Evolutionary conservation across 2,888 invertebrate genomes (phyloP).

Genomic region (Pyrochroa serraticornis): DNA sequence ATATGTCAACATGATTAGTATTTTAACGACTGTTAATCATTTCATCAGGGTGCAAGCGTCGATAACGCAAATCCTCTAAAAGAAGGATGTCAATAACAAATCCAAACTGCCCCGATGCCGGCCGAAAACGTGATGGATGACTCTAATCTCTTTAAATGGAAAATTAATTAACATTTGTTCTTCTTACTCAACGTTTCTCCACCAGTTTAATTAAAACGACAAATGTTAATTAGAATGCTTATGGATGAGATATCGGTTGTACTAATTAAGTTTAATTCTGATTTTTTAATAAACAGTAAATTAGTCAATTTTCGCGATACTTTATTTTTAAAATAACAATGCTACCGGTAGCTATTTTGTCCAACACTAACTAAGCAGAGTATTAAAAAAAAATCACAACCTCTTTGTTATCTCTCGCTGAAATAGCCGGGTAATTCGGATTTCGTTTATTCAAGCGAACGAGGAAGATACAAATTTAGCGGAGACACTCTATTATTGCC

Average conservation of each 20-base stretch:
- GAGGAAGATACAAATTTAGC: constrained; percentile 16
- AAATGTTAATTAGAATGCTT: constrained; percentile 16
- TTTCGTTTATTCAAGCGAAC: constrained; percentile 21
- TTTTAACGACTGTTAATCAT: constrained; percentile 18
- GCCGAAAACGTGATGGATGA: constrained; percentile 32
- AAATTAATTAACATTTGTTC: constrained; percentile 37
- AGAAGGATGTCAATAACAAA: constrained; percentile 33
- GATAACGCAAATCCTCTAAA: constrained; percentile 25
- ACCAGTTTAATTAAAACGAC: constrained; percentile 5
- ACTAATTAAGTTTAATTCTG: not conserved
- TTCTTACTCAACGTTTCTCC: constrained; percentile 13
- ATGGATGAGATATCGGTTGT: constrained; percentile 1
- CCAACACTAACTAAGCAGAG: not conserved
- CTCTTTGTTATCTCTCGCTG: not conserved
- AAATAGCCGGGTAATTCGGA: constrained; percentile 14
- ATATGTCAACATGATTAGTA: constrained; percentile 26
- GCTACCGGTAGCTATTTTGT: too few species aligned
- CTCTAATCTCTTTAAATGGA: constrained; percentile 36
- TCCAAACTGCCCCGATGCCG: constrained; percentile 24
- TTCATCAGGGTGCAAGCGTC: constrained; percentile 23
- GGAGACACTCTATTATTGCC: constrained; percentile 23
- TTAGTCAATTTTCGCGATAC: too few species aligned
- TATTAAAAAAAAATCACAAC: not conserved
- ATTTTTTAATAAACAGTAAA: not conserved
- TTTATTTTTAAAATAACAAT: too few species aligned